Base-by-base conservation (phyloP, 2,888 invertebrate genomes). In the Agonopterix subpropinquella region DNA sequence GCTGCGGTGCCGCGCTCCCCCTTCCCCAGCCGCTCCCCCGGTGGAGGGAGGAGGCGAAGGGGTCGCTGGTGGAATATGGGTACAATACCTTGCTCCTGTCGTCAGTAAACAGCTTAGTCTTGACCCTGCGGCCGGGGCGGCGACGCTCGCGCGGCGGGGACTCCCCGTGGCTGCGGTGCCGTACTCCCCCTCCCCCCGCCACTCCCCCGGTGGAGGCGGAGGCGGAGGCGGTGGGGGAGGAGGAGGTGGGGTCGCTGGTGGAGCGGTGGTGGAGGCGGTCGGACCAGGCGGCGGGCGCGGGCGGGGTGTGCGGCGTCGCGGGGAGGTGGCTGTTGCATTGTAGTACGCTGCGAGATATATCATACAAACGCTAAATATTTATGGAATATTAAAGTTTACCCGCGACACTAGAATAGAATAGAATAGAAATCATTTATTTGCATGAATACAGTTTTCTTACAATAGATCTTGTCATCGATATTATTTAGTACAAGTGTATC, bases 61-160 rank as follows among this genome's bases (percentile, higher is more conserved):
- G 86, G 13, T 86, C 86, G 35, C 85, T 85, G 47, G 77, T 18
- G 18, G 3, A 1, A 1, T 4, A 18, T 18, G 18, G 3, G 18
- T 18, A 18, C 18, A 18, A 4, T 18, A 18, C 63, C 44, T 70
- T 67, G 9, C 57, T 69, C 42, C 71, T 77, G 0, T 85, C 84
- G 10, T 87, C 87, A 0, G 70, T 60, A 43, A 87, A 87, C 0
- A 88, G 61, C 57, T 85, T 88, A 0, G 86, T 85, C 67, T 87
- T 88, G 1, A 87, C 85, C 52, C 74, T 67, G 0, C 79, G 58
- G 0, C 80, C 82, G 0, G 72, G 61, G 48, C 73, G 67, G 54
- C 75, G 81, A 0, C 66, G 64, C 8, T 87, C 86, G 59, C 73
- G 70, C 57, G 71, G 77, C 0, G 87, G 86, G 0, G 86, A 86